Percentiles rank a stretch among this genome's conserved stretches.
phyloP scores from a whole-genome alignment of 2,888 invertebrate species.

The Tortrix viridana region DNA sequence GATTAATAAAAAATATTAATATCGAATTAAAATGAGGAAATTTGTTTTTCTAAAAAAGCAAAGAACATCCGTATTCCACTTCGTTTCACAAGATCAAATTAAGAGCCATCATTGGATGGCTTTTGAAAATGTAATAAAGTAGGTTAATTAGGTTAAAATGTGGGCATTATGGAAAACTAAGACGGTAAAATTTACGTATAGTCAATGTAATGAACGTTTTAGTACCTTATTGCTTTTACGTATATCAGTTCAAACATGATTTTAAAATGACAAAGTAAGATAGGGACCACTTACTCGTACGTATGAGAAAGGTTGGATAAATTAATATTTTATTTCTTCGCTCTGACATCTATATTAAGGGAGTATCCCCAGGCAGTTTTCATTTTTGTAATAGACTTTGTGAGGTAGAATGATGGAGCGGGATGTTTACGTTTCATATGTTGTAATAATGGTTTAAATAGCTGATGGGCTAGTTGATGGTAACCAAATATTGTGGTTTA shows the following conservation, averaged over 20 bases:
- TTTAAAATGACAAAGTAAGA: too few relatives aligned
- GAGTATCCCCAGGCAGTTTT: conserved; percentile 58
- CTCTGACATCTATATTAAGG: conserved; percentile 52
- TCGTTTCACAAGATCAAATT: not conserved
- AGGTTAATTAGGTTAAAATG: conserved; percentile 51
- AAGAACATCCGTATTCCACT: not conserved
- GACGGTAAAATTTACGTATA: conserved; percentile 67
- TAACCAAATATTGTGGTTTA: too few relatives aligned
- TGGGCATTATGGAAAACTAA: conserved; percentile 64
- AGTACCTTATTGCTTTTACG: too few relatives aligned
- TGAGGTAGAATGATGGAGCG: conserved; percentile 24
- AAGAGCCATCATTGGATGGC: conserved; percentile 2
- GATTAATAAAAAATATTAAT: too few relatives aligned
- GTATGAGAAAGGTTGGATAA: conserved; percentile 70
- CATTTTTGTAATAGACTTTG: conserved; percentile 49
- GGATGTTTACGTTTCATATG: conserved; percentile 16
- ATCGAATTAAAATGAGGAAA: too few relatives aligned
- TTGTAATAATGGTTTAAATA: not conserved
- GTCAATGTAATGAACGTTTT: conserved; percentile 54
- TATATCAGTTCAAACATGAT: too few relatives aligned
- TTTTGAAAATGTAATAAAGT: conserved; percentile 62
- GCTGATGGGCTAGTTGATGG: too few relatives aligned
- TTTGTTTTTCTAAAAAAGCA: too few relatives aligned
- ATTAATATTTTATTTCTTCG: conserved; percentile 70
- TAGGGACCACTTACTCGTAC: too few relatives aligned